Conservation (phyloP, 2,113 vertebrate species). For the Gallinago media region DNA sequence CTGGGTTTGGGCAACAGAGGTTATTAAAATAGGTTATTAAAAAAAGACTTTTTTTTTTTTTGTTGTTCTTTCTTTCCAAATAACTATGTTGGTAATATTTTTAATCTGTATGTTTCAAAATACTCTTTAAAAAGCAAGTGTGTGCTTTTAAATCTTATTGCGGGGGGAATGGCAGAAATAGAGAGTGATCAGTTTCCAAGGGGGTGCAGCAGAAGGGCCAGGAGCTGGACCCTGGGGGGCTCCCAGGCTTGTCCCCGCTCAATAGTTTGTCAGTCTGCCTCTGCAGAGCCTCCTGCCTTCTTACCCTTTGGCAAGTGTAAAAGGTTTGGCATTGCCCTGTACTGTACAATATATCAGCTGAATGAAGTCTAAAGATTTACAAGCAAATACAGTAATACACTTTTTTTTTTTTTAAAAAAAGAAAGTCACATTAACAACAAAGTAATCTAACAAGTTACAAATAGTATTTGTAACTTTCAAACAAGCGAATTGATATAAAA, state of each 20-base stretch:
- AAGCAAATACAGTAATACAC: not conserved
- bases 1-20: not conserved
- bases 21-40: not conserved
- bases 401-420: not conserved
- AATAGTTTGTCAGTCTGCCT: fast-evolving
- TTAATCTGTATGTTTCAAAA: not conserved
- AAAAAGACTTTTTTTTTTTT: not conserved
- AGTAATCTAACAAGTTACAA: no score
- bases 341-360: not conserved
- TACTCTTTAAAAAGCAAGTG: not conserved
- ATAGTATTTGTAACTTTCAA: not conserved
- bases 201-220: not conserved
- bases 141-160: not conserved
- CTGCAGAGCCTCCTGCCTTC: not conserved
- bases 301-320: not conserved
- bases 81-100: not conserved
- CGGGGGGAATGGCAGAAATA: not conserved
- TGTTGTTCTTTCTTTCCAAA: not conserved
- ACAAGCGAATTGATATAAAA: not conserved
- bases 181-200: not conserved
- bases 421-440: not conserved
- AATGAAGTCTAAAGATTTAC: not conserved
- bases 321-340: not conserved
- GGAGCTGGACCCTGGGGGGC: not conserved
- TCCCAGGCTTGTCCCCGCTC: not conserved